Evolutionary conservation across 2,888 invertebrate genomes (phyloP), one percentile per base, ranked within the genome.

Genomic region (Drosophila birchii): DNA sequence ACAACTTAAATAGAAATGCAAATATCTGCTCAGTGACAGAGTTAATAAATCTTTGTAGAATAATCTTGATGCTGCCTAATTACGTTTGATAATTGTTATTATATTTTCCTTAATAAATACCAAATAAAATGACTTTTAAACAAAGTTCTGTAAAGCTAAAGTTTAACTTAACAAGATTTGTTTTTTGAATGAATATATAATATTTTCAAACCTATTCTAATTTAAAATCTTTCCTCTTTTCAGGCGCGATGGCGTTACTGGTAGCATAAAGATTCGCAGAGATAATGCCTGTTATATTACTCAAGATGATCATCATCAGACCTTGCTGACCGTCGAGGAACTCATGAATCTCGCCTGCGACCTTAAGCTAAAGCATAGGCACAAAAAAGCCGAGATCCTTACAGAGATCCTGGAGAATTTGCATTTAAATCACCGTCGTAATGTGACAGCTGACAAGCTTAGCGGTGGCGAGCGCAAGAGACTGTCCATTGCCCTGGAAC

Each of bases 381-480:
- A 80, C 51, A 81, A 86, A 20, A 91, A 91, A 71, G 71, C 79
- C 0, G 86, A 90, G 23, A 55, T 91, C n/a, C 81, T 93, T 1
- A 88, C 84, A 5, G 92, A 92, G 38, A 93, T 92, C 59, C 82
- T 93, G 16, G 81, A 81, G 44, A 92, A 91, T 80, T 86, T 93
- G 0, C 82, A 91, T 81, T 79, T 93, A 32, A 91, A 91, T 76
- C 92, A 93, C 79, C 82, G 93, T 2, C 90, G 91, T 20, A 78
- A 88, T 47, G 82, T 91, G 12, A 91, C 88, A 32, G 93, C 94
- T 0, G 93, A 93, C 36, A 93, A 93, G 66, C 91, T 95, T 38
- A 96, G 96, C 20, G 97, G 97, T 29, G 97, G 97, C 2, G 97
- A 97, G 92, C 94, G 95, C 76, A 97, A 97, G 91, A 93, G 95